These are phyloP conservation scores for Pterocles gutturalis DNA, from an alignment of 2,113 vertebrate species.

Conservation along the genomic window DNA sequence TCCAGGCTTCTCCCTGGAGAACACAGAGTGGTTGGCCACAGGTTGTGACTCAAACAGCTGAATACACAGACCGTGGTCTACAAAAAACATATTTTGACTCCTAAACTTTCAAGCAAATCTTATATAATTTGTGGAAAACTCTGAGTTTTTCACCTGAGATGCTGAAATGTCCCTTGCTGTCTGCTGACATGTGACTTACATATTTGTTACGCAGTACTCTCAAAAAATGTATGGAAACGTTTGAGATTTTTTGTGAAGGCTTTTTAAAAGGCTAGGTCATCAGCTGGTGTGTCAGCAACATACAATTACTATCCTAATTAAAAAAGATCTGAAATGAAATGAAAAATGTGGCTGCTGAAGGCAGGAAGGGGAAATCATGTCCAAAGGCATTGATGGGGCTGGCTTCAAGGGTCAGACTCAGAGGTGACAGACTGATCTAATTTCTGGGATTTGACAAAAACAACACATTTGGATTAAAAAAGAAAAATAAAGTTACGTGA, in stretches of 20 bases:
- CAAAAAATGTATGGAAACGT: not conserved
- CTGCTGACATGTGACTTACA: not conserved
- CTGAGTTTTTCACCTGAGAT: not conserved
- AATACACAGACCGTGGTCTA: not conserved
- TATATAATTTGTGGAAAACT: not conserved
- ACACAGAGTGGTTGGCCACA: not conserved
- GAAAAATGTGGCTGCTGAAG: not conserved
- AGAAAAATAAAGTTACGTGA: not conserved
- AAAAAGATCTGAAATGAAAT: not conserved
- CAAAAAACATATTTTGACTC: not conserved
- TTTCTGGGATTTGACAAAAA: conserved; percentile 20
- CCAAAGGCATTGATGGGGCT: not conserved
- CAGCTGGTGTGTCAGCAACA: not conserved
- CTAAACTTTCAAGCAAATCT: not conserved
- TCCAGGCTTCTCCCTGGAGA: not conserved
- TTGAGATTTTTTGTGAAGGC: not conserved
- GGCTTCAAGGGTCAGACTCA: not conserved
- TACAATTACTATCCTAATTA: not conserved
- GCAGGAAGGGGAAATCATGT: not conserved
- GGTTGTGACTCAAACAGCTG: not conserved
- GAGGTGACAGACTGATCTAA: conserved; percentile 49
- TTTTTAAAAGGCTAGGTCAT: not conserved
- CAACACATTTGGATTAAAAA: not conserved
- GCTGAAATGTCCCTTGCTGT: not conserved
- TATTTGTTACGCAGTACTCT: not conserved